A percentile compares a stretch with the other conserved stretches of the same genome.
Conservation (phyloP, 2,113 vertebrate species). For the Epinephelus moara region DNA sequence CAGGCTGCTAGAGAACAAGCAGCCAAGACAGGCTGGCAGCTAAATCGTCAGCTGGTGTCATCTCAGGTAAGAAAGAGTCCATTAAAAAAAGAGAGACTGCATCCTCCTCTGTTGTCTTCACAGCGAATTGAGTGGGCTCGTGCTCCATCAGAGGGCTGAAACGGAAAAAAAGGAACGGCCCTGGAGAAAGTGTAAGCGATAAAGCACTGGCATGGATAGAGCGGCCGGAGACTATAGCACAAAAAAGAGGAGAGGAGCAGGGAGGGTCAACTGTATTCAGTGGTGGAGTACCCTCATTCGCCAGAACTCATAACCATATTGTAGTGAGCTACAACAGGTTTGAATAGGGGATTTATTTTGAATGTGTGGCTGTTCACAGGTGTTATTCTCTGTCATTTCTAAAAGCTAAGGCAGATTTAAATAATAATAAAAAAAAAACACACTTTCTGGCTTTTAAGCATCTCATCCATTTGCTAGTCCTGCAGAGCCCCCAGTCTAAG, state of each 20-base stretch:
- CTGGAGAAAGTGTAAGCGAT: slow-evolving; percentile 30
- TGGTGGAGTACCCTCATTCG: neutral
- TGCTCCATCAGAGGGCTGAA: slow-evolving; percentile 47
- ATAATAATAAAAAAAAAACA: slow-evolving; percentile 4
- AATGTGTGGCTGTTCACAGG: slow-evolving; percentile 37
- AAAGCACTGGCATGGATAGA: slow-evolving; percentile 40
- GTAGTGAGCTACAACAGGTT: neutral
- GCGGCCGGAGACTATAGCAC: slow-evolving; percentile 21
- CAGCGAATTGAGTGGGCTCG: slow-evolving; percentile 36
- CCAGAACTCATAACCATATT: slow-evolving; percentile 10
- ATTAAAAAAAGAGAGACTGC: slow-evolving; percentile 39
- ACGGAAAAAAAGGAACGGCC: slow-evolving; percentile 20
- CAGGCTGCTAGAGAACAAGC: neutral
- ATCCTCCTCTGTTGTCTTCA: slow-evolving; percentile 57
- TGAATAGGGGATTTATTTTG: slow-evolving; percentile 42
- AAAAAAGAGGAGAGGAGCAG: neutral
- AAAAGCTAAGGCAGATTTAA: slow-evolving; percentile 36
- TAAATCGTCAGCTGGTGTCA: slow-evolving; percentile 2
- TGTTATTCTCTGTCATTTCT: slow-evolving; percentile 46
- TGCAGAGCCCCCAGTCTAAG: slow-evolving; percentile 22
- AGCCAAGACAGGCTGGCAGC: slow-evolving; percentile 23
- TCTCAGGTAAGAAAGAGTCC: slow-evolving; percentile 53
- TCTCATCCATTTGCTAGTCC: slow-evolving; percentile 24
- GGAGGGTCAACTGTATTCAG: slow-evolving; percentile 37
- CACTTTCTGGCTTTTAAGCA: slow-evolving; percentile 20